phyloP scores from a whole-genome alignment of 2,888 invertebrate species.

The Amblyteles armatorius region DNA sequence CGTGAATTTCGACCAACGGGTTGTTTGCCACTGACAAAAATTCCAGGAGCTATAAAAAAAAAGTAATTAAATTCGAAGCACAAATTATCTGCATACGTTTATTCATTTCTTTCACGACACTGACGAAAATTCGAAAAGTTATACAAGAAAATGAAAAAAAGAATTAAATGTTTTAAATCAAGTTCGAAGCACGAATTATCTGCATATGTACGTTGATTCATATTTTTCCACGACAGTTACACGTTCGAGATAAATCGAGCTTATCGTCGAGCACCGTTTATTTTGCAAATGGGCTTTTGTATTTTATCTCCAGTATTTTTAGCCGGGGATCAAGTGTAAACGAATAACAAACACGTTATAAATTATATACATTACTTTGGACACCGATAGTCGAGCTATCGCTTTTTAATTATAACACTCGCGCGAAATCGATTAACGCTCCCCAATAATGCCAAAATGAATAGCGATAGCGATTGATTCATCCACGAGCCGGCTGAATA shows the following conservation, averaged over 20 bases:
- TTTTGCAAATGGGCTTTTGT: background rate
- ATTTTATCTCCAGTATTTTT: constrained; percentile 8
- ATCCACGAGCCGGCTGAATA: background rate
- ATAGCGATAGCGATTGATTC: constrained; percentile 7
- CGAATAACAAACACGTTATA: background rate
- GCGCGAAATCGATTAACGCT: background rate
- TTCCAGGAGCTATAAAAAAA: constrained; percentile 76
- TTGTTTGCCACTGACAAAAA: constrained; percentile 80
- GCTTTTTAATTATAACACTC: constrained; percentile 8
- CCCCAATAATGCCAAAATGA: constrained; percentile 1
- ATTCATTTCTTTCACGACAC: constrained; percentile 55
- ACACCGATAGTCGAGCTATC: constrained; percentile 19
- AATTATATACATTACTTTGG: background rate
- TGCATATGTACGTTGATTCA: background rate
- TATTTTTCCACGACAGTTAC: background rate
- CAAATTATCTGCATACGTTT: background rate
- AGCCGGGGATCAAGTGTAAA: background rate
- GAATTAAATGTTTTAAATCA: background rate
- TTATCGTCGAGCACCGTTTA: background rate
- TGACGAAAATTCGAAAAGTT: constrained; percentile 80
- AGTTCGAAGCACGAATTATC: background rate
- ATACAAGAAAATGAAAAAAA: constrained; percentile 49
- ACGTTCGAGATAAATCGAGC: background rate
- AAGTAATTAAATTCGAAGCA: background rate
- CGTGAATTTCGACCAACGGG: constrained; percentile 81